Evolutionary conservation across 2,888 invertebrate species (phyloP), one percentile per base, ranked within the genome.

Genomic region (Harpalus rubripes): DNA sequence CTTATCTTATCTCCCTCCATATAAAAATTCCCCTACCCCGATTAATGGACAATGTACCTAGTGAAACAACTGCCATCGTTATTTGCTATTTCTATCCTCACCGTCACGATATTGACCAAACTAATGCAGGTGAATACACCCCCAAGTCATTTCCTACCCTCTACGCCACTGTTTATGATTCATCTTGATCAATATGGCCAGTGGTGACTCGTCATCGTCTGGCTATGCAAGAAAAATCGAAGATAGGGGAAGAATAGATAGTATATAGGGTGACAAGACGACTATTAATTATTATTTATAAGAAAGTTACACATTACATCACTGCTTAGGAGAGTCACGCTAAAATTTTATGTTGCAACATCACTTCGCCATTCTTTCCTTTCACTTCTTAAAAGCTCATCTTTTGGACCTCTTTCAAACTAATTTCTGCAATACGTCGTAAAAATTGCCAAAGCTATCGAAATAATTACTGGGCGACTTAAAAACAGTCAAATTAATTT

Each of bases 121-220:
- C 72, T 74, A 74, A 74, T 74, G 44, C 72, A 74, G 72, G 72
- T 74, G 72, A 44, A 16, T 44, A 2, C 15, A 41, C 44, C 72
- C 72, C 18, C 8, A 5, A 18, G 72, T 74, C 41, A 74, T 74
- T 44, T 68, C 22, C 44, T 6, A 22, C 44, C 41, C 16, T 16
- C 44, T 52, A 52, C 44, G 44, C 44, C 72, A 26, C 18, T 74
- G 44, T 16, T 74, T 74, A 44, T 74, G 72, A 74, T 74, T 74
- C 72, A 74, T 74, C 72, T 74, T 74, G 72, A 74, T 74, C 72
- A 74, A 74, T 74, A 74, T 15, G 7, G 72, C 41, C 72, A 74
- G 72, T 74, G 72, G 72, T 74, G 72, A 74, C 72, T 74, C 72
- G 72, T 74, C 72, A 74, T 74, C 18, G 72, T 22, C 44, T 74